These are phyloP conservation scores for Orchesella cincta DNA, from an alignment of 1,140 invertebrate genomes.

Conservation along the genomic window DNA sequence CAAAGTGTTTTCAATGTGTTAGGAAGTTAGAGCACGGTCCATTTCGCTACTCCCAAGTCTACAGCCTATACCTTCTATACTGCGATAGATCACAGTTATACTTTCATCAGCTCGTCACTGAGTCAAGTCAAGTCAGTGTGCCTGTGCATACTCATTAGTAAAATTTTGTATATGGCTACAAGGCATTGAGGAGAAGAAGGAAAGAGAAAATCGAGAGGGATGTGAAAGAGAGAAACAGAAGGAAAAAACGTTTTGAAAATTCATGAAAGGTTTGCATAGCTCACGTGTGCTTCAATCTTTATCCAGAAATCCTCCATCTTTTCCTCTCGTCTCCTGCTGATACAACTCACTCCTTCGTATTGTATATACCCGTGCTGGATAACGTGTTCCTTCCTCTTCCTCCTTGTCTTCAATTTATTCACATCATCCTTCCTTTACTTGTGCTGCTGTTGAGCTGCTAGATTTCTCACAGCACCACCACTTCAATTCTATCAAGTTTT, in stretches of 20 bases:
- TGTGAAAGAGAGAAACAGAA: neutral
- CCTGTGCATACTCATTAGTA: slow-evolving; percentile 20
- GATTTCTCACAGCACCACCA: neutral
- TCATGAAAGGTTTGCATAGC: neutral
- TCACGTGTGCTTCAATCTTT: slow-evolving; percentile 7
- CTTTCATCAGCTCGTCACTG: no score
- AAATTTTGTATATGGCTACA: neutral
- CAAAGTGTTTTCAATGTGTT: neutral
- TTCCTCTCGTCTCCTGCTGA: neutral
- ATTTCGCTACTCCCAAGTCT: no score
- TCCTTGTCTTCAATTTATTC: neutral
- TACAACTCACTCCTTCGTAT: neutral
- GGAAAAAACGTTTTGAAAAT: slow-evolving; percentile 19
- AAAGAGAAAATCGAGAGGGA: neutral
- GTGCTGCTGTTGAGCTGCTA: neutral
- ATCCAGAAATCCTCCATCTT: slow-evolving; percentile 8
- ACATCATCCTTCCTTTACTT: slow-evolving; percentile 1
- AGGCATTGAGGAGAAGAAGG: neutral
- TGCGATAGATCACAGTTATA: no score
- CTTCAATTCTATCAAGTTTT: slow-evolving; percentile 10
- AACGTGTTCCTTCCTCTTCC: neutral
- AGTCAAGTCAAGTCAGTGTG: neutral
- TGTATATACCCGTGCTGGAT: no score
- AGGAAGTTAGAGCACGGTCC: no score
- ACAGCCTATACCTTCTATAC: no score